These are phyloP conservation scores for Pachydiplax longipennis DNA, from an alignment of 2,888 invertebrate species.

Conservation along the genomic window DNA sequence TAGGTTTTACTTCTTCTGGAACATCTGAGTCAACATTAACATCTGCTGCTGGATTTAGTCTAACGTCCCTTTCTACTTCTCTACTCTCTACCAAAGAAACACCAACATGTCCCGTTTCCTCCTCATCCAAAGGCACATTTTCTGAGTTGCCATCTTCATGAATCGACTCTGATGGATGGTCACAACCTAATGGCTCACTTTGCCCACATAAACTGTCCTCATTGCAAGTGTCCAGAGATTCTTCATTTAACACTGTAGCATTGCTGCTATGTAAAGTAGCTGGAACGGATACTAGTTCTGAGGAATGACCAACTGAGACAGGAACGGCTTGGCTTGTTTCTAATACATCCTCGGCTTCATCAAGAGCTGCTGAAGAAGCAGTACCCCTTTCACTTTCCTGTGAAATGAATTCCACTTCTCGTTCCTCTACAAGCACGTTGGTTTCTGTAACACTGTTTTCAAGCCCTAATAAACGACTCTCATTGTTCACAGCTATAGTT, in stretches of 20 bases:
- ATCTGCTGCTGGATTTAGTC: background rate
- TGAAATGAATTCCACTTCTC: background rate
- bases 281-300: background rate
- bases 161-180: background rate
- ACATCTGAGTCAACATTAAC: background rate
- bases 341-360: background rate
- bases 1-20: slow-evolving; percentile 39
- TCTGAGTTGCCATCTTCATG: background rate
- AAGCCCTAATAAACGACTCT: background rate
- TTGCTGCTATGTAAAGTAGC: background rate
- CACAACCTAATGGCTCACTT: background rate
- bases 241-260: background rate
- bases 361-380: background rate
- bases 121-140: background rate
- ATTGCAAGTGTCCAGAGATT: background rate
- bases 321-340: background rate
- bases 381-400: background rate
- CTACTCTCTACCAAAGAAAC: slow-evolving; percentile 19
- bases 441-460: background rate
- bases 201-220: background rate
- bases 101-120: background rate
- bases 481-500: slow-evolving; percentile 1
- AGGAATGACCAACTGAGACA: background rate
- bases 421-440: background rate
- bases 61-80: background rate